A percentile compares a stretch with the other conserved stretches of the same genome.
Conservation (phyloP, 2,113 vertebrate species). For the Notarius quadriscutis region DNA sequence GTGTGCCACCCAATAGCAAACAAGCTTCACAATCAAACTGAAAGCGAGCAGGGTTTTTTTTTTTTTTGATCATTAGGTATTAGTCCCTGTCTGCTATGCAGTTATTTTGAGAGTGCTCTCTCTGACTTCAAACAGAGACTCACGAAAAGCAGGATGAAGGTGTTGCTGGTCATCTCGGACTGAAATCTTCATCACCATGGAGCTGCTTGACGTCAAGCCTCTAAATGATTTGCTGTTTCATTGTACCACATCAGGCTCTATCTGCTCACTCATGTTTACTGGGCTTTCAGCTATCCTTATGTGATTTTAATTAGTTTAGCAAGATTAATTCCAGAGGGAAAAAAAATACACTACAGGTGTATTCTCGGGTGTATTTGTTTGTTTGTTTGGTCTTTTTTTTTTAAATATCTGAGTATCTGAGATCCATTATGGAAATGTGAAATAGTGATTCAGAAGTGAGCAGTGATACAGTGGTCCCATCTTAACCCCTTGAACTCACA, state of each 20-base stretch:
- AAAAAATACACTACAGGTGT: background rate
- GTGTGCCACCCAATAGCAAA: slow-evolving; percentile 27
- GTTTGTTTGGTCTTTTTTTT: background rate
- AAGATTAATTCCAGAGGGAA: background rate
- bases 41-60: slow-evolving; percentile 21
- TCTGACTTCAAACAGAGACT: slow-evolving; percentile 38
- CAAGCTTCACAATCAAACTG: slow-evolving; percentile 45
- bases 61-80: background rate
- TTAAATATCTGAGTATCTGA: background rate
- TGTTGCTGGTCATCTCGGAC: slow-evolving; percentile 46
- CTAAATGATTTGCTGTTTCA: slow-evolving; percentile 50
- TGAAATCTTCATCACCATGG: slow-evolving; percentile 65
- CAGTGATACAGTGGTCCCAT: background rate
- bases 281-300: slow-evolving; percentile 16
- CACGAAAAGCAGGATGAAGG: slow-evolving; percentile 30
- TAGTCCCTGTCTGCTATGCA: background rate
- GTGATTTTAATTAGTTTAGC: slow-evolving; percentile 12
- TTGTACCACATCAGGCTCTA: slow-evolving; percentile 46
- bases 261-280: slow-evolving; percentile 33
- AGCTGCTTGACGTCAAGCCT: slow-evolving; percentile 62
- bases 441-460: background rate
- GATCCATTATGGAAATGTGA: background rate
- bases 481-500: background rate
- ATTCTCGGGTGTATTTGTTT: background rate
- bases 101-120: slow-evolving; percentile 44